Conservation (phyloP, 2,797 vertebrate species). For the Peromyscus eremicus region DNA sequence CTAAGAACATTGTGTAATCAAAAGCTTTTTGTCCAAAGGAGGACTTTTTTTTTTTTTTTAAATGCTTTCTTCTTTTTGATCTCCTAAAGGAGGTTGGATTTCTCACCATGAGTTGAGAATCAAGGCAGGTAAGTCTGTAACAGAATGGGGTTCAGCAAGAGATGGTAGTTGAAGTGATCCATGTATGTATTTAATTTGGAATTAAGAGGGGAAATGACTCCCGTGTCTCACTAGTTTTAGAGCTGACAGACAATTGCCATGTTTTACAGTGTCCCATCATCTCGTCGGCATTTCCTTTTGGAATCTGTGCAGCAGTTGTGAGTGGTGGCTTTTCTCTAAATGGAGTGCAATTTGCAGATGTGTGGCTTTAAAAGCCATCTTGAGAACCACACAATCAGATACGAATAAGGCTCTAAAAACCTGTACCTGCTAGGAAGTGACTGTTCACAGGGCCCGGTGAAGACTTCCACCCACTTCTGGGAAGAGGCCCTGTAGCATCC, state of each 20-base stretch:
- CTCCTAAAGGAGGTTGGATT: constrained; percentile 31
- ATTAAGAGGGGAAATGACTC: background rate
- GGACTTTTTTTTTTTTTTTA: background rate
- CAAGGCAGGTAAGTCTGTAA: constrained; percentile 35
- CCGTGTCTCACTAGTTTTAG: background rate
- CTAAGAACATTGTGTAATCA: constrained; percentile 77
- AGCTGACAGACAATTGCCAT: background rate
- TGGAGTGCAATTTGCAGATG: constrained; percentile 26
- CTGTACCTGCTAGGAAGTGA: background rate
- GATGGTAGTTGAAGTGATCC: background rate
- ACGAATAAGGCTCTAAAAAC: background rate
- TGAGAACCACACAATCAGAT: background rate
- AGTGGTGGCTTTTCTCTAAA: background rate
- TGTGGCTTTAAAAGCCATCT: constrained; percentile 10
- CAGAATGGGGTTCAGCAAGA: background rate
- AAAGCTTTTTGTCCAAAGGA: constrained; percentile 78
- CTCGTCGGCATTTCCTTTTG: background rate
- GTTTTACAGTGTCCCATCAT: constrained; percentile 1
- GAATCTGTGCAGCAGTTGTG: background rate
- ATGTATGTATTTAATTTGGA: constrained; percentile 46
- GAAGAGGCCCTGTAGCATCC: background rate
- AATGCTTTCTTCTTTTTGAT: constrained; percentile 76
- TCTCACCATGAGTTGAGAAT: constrained; percentile 29
- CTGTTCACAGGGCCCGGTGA: background rate
- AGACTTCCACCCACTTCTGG: background rate